Conservation (phyloP, 2,797 vertebrate genomes). For the Ctenochaetus hawaiiensis region DNA sequence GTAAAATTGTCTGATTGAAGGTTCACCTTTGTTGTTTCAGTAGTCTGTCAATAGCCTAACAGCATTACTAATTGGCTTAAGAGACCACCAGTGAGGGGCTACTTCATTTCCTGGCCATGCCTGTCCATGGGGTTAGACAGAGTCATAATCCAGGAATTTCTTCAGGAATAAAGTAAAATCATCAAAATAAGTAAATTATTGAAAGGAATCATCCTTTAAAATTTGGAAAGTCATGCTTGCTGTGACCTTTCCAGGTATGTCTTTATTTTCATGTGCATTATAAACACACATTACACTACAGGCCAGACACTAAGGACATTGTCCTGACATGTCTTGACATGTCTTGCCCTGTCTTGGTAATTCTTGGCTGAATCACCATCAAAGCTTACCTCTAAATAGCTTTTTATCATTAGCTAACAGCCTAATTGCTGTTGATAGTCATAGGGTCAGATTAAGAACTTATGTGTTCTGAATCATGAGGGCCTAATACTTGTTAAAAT, state of each 20-base stretch:
- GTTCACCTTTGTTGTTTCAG: slow-evolving; percentile 26
- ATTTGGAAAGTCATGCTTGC: slow-evolving; percentile 5
- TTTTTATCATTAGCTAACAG: slow-evolving; percentile 20
- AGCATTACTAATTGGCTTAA: slow-evolving; percentile 25
- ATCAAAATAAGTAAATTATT: not conserved
- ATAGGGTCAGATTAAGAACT: slow-evolving; percentile 20
- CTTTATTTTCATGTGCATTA: slow-evolving; percentile 19
- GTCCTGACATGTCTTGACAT: slow-evolving; percentile 57
- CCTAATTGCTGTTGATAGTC: slow-evolving; percentile 34
- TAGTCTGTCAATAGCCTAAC: slow-evolving; percentile 35
- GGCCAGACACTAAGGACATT: slow-evolving; percentile 46
- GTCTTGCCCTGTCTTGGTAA: slow-evolving; percentile 21
- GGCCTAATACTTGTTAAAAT: not conserved
- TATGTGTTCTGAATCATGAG: slow-evolving; percentile 21
- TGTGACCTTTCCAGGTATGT: slow-evolving; percentile 29
- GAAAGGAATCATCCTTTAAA: not conserved
- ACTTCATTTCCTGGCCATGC: not conserved
- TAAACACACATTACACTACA: slow-evolving; percentile 43
- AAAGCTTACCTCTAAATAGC: slow-evolving; percentile 10
- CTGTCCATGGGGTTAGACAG: not conserved
- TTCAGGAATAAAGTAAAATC: not conserved
- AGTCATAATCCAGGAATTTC: not conserved
- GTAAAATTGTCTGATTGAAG: slow-evolving; percentile 35
- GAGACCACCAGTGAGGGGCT: slow-evolving; percentile 14
- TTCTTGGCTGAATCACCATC: slow-evolving; percentile 39